phyloP scores from a whole-genome alignment of 1,140 invertebrate species.

The Cecropterus lyciades region DNA sequence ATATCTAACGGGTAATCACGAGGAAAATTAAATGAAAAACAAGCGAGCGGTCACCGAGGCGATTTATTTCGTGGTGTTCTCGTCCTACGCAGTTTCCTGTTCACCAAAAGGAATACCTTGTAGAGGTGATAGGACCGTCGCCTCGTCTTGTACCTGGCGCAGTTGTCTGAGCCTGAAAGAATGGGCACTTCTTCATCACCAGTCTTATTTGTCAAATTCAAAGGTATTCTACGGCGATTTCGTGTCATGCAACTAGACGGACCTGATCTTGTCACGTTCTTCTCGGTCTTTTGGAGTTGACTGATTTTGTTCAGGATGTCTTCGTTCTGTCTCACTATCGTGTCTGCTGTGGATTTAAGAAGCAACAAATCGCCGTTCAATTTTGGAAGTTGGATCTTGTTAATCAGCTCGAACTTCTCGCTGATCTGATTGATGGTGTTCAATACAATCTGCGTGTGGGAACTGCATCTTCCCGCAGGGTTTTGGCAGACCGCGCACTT shows the following conservation, averaged over 20 bases:
- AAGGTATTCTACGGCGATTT: conserved; percentile 44
- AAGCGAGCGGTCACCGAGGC: conserved; percentile 1
- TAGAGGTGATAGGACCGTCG: conserved; percentile 54
- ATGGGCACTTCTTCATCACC: conserved; percentile 37
- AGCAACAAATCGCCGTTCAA: conserved; percentile 59
- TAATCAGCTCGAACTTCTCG: conserved; percentile 68
- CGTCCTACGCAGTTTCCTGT: conserved; percentile 47
- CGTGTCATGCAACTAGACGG: conserved; percentile 9
- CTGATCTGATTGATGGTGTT: conserved; percentile 48
- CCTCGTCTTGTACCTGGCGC: conserved; percentile 48
- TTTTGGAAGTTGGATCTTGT: conserved; percentile 71
- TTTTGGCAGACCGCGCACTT: conserved; percentile 60
- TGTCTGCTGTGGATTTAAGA: conserved; percentile 54
- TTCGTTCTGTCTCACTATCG: conserved; percentile 61
- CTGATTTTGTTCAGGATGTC: conserved; percentile 55
- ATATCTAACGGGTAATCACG: neutral
- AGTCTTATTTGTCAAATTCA: conserved; percentile 39
- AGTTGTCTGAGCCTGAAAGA: conserved; percentile 42
- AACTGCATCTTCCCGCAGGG: conserved; percentile 29
- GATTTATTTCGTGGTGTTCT: conserved; percentile 35
- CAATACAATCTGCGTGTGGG: conserved; percentile 36
- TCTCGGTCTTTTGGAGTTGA: conserved; percentile 41
- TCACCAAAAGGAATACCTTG: conserved; percentile 56
- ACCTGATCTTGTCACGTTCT: conserved; percentile 32
- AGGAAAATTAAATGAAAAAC: conserved; percentile 10